Base-by-base conservation (phyloP, 1,140 invertebrate genomes). In the Triops longicaudatus region DNA sequence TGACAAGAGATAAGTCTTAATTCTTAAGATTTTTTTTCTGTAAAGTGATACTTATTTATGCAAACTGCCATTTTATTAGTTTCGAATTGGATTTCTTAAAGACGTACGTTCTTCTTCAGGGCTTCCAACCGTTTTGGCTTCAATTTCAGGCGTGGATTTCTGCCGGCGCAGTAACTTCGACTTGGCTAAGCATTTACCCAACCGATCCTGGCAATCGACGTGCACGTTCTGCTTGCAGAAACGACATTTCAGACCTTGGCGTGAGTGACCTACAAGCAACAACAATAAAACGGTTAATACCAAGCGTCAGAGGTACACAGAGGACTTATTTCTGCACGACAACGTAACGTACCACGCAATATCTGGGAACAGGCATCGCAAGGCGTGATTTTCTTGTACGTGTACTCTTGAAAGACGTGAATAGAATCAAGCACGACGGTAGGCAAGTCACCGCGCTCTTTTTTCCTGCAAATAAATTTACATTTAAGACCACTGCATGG, bases 311-410 rank as follows among this genome's bases (percentile, higher is more conserved):
- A 63, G 6, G 22, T 0, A 63, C 14, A 63, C 50, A 63, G n/a
- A 63, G 26, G 37, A 3, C 7, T 14, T 76, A 14, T 50, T 76
- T 7, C 26, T 26, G 22, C 43, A 6, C n/a, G 9, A n/a, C n/a
- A 43, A 26, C 14, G 75, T 43, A 44, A 37, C 50, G 75, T 87
- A 93, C 92, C 93, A 88, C 94, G 88, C 26, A 96, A 86, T 63
- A 97, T 93, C 87, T 96, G 93, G 42, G 93, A 93, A 84, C 95
- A 97, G 76, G 95, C 90, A 84, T 97, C 95, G 84, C 95, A 97
- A 7, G 94, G 93, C 17, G 94, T 96, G 80, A 97, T 96, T 85
- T 96, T 97, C 84, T 96, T 95, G 84, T 96, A 97, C 1, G 94
- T 97, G 83, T 97, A 94, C 83, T 97, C 94, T 84, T 94, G 91